These are phyloP conservation scores for Neelides sp. DNA, from an alignment of 1,140 invertebrate species.

Conservation along the genomic window DNA sequence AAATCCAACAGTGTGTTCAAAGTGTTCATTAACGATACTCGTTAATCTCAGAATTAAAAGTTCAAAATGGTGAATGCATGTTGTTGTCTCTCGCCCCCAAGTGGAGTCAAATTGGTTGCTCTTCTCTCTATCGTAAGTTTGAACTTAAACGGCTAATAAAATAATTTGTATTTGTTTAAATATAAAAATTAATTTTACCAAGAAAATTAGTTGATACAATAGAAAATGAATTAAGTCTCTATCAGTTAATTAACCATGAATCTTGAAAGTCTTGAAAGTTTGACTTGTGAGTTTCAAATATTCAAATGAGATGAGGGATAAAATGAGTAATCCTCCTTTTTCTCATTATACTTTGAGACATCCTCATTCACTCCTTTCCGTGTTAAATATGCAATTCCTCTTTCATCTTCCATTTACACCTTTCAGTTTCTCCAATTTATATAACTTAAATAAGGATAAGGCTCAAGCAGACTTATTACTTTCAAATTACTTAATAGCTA, in stretches of 20 bases:
- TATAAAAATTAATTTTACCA: not conserved
- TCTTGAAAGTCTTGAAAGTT: not conserved
- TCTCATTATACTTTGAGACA: not conserved
- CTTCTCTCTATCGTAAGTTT: slow-evolving; percentile 21
- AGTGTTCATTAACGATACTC: not conserved
- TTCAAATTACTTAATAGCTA: not conserved
- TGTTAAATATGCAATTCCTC: not conserved
- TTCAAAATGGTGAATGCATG: slow-evolving; percentile 8
- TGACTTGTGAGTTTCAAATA: not conserved
- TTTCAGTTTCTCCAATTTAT: not conserved
- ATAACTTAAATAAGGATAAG: not conserved
- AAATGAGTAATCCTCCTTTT: too few species aligned
- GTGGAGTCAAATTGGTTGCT: slow-evolving; percentile 17
- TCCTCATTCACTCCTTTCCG: not conserved
- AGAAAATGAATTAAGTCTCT: slow-evolving; percentile 1
- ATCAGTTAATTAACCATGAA: not conserved
- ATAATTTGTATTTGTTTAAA: not conserved
- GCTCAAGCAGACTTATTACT: not conserved
- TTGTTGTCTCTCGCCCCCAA: slow-evolving; percentile 10
- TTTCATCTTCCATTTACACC: not conserved
- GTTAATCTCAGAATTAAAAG: not conserved
- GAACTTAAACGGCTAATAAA: not conserved
- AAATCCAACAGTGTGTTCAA: not conserved
- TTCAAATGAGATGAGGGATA: too few species aligned
- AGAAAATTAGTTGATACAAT: not conserved